Base-by-base conservation (phyloP, 2,113 vertebrate genomes). In the Pseudonaja textilis region DNA sequence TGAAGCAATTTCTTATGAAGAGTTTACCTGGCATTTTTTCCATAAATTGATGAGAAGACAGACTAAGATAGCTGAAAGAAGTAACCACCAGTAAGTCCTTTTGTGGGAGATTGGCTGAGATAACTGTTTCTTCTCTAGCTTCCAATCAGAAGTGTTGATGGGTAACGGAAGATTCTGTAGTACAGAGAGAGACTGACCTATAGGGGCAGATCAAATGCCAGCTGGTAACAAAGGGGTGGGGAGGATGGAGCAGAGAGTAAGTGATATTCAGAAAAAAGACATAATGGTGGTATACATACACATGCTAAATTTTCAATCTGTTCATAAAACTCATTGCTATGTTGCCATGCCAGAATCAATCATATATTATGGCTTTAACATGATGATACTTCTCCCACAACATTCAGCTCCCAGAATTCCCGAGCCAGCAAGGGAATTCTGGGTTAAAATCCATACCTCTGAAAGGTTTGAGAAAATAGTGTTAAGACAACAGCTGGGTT, bases 171-270 rank as follows among this genome's bases (percentile, higher is more conserved):
- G 34, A 85, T 22, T 90, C 92, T 93, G 92, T 26, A 64, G 81
- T 64, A 64, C 25, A 87, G 89, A 90, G 56, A 90, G 45, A 87
- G 47, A 87, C 64, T 93, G 92, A 85, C 91, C 88, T 85, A 89
- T 89, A 92, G 55, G 88, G 22, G 56, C 74, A 90, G 42, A 90
- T 61, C 8, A 9, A 90, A 90, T 61, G 45, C 69, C 69, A 90
- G 50, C 69, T 45, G 74, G 74, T 93, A 93, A 52, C 34, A 92
- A 92, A 52, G 18, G 20, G 47, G 7, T n/a, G 16, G 59, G 23
- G 50, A 59, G 69, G 26, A 18, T n/a, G 26, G 59, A 45, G 45
- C 25, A 50, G 59, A 69, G 14, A 88, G 56, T 10, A 45, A 34
- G 39, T 14, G 42, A 69, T 54, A 74, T 88, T 52, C 50, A 92